Evolutionary conservation across 2,797 vertebrate species (phyloP), one percentile per base, ranked within the genome.

Genomic region (Chiroxiphia lanceolata): DNA sequence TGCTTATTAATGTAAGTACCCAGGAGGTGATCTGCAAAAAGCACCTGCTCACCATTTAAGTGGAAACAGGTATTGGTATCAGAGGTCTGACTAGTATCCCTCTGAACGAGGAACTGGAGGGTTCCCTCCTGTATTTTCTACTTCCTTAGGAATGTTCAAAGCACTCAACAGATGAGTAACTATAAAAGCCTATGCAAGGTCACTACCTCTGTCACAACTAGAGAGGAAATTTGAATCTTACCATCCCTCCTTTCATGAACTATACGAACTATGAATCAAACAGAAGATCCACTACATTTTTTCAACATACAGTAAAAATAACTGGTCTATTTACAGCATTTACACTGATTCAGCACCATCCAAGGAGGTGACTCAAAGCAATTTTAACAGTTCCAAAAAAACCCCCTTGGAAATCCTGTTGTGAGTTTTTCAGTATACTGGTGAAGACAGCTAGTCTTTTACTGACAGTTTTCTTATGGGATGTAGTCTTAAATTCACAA

Each of bases 341-440:
- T 57, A 53, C 10, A 63, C 19, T 79, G 61, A 89, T 59, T 45
- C 25, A 78, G 33, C 29, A 63, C 42, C 64, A 93, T 29, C 14
- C 31, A 93, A 40, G 15, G 47, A 53, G 9, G 17, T 57, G 53
- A 93, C 38, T 68, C 51, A 74, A 95, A 80, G 48, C 25, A 83
- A 84, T 75, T 93, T 93, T 70, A 94, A 61, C 10, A 75, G 45
- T 71, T 86, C 18, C 78, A 18, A 25, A 72, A 91, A 95, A 94
- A 74, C 13, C 2, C 9, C 5, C 42, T 71, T 78, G 29, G 78
- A 27, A 87, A 33, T 78, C 67, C 40, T 21, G 7, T 51, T 69
- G 51, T 1, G 1, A 59, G 25, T 50, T 83, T 76, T 76, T 71
- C 36, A 61, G 23, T 76, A 45, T 36, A 75, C 4, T 61, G 29